Conservation (phyloP, 2,113 vertebrate species). For the Bungarus multicinctus region DNA sequence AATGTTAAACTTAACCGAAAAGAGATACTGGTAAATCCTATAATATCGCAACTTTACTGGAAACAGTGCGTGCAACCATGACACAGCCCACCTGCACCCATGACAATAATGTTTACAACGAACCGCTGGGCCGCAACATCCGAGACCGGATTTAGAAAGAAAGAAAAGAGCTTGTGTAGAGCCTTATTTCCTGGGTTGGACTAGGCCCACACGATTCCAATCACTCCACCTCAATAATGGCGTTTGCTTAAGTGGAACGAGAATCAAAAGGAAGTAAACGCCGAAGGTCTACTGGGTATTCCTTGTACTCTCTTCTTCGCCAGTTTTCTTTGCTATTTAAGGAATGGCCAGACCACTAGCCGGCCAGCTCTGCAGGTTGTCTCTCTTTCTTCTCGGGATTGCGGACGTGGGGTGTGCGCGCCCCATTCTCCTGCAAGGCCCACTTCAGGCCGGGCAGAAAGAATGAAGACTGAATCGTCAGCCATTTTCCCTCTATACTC, state of each 20-base stretch:
- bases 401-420: conserved; percentile 32
- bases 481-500: conserved; percentile 81
- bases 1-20: conserved; percentile 27
- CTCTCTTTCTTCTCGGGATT: conserved; percentile 5
- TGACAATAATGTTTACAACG: conserved; percentile 54
- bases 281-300: conserved; percentile 11
- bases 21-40: background rate
- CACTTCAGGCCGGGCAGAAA: conserved; percentile 64
- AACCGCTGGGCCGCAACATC: conserved; percentile 23
- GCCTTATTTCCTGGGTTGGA: conserved; percentile 72
- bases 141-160: conserved; percentile 39
- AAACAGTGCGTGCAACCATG: conserved; percentile 46
- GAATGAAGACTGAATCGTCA: conserved; percentile 73
- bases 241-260: conserved; percentile 72
- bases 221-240: conserved; percentile 85
- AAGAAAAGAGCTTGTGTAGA: conserved; percentile 48
- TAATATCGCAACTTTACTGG: conserved; percentile 29
- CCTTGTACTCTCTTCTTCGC: background rate
- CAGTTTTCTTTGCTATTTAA: background rate
- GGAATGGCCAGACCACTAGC: background rate
- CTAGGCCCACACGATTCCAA: conserved; percentile 72
- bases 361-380: background rate
- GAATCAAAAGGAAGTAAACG: conserved; percentile 18
- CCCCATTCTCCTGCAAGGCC: conserved; percentile 59
- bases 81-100: conserved; percentile 21